Percentiles rank a stretch among this genome's conserved stretches.
These are phyloP conservation scores for Chiloscyllium punctatum DNA, from an alignment of 2,797 vertebrate genomes.

Conservation along the genomic window DNA sequence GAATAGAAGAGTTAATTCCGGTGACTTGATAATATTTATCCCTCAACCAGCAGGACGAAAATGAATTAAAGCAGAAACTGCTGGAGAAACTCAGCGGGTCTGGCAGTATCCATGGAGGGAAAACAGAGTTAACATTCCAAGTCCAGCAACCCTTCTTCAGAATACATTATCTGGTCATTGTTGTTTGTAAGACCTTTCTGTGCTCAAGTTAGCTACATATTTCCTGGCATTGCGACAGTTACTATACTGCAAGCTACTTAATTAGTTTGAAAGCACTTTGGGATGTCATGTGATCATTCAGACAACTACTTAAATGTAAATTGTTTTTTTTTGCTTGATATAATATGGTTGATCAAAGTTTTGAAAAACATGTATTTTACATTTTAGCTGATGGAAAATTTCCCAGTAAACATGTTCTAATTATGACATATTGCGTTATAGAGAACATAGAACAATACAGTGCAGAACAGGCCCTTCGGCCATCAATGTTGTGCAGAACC, in stretches of 20 bases:
- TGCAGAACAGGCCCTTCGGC: no score
- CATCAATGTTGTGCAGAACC: no score
- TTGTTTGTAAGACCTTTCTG: not conserved
- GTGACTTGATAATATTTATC: not conserved
- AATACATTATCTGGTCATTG: not conserved
- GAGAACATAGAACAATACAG: no score
- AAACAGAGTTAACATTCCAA: no score
- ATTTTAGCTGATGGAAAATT: not conserved
- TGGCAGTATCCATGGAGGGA: no score
- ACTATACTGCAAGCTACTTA: not conserved
- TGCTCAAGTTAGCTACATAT: not conserved
- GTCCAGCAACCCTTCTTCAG: no score
- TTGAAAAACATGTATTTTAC: not conserved
- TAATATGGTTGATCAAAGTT: not conserved
- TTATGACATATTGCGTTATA: not conserved
- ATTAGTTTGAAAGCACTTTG: not conserved
- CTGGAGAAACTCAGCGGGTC: no score
- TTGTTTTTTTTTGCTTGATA: not conserved
- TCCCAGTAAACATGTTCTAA: not conserved
- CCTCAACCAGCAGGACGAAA: not conserved
- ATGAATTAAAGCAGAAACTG: no score
- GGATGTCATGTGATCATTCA: not conserved
- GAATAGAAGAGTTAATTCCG: not conserved
- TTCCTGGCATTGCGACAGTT: not conserved
- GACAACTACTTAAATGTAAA: not conserved